Percentiles rank a stretch among this genome's conserved stretches.
phyloP scores from a whole-genome alignment of 2,888 invertebrate species.

The Timandra comae region DNA sequence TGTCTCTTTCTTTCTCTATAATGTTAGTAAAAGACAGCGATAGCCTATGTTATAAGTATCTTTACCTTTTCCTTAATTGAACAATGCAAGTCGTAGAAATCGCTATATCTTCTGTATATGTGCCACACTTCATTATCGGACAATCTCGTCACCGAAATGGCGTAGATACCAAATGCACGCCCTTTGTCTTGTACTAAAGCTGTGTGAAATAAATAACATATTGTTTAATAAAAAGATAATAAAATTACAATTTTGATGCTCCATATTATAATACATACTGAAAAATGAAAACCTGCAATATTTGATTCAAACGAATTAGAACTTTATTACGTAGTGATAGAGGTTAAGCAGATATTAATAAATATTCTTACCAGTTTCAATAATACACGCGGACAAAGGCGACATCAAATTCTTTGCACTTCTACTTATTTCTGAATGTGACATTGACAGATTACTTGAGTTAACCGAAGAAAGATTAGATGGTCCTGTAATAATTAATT shows the following conservation, averaged over 20 bases:
- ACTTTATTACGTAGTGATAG: no score
- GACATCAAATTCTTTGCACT: slow-evolving; percentile 59
- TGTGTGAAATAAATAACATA: no score
- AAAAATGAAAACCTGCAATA: no score
- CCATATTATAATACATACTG: no score
- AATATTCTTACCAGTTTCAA: slow-evolving; percentile 78
- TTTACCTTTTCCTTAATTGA: slow-evolving; percentile 85
- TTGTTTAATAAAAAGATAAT: no score
- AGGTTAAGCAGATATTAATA: no score
- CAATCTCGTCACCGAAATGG: slow-evolving; percentile 85
- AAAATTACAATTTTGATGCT: no score
- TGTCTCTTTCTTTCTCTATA: not conserved
- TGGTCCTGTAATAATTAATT: slow-evolving; percentile 37
- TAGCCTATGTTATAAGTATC: no score
- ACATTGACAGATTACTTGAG: slow-evolving; percentile 50
- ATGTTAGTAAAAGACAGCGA: not conserved
- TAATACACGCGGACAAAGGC: slow-evolving; percentile 77
- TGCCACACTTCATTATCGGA: slow-evolving; percentile 90
- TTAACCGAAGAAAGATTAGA: slow-evolving; percentile 53
- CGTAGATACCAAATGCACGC: slow-evolving; percentile 92
- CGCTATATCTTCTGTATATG: slow-evolving; percentile 93
- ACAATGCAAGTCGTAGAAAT: slow-evolving; percentile 92
- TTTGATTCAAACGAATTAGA: no score
- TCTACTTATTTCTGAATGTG: slow-evolving; percentile 61
- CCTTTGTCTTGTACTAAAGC: slow-evolving; percentile 90